Evolutionary conservation across 2,888 invertebrate genomes (phyloP).

Genomic region (Athalia circularis): DNA sequence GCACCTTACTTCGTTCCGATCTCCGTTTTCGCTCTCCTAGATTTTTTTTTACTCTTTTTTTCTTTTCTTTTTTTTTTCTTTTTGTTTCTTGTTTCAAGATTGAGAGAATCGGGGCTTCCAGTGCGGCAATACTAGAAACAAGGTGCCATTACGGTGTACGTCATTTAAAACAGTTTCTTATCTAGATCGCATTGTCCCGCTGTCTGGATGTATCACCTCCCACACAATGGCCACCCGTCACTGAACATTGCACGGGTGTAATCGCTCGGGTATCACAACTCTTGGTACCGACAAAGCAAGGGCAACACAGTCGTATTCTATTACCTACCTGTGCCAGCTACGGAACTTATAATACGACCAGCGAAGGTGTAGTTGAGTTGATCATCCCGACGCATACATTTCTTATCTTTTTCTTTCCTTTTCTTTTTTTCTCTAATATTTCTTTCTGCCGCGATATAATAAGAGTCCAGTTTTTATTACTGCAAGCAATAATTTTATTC

Average conservation of each 20-base stretch:
- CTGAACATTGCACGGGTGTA: conserved; percentile 51
- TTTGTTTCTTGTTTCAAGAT: neutral
- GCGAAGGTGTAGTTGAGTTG: conserved; percentile 49
- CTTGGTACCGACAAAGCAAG: conserved; percentile 55
- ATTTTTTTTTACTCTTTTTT: neutral
- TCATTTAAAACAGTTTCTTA: conserved; percentile 52
- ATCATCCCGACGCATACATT: conserved; percentile 46
- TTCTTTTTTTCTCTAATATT: too few relatives aligned
- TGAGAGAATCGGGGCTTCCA: neutral
- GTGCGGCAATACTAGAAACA: conserved; percentile 40
- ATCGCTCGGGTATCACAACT: conserved; percentile 54
- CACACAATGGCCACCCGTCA: conserved; percentile 60
- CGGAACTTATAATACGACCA: too few relatives aligned
- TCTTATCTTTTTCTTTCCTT: neutral
- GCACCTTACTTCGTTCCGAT: too few relatives aligned
- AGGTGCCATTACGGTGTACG: conserved; percentile 48
- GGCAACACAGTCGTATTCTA: conserved; percentile 55
- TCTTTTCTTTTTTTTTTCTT: neutral
- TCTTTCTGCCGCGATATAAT: too few relatives aligned
- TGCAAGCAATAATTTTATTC: too few relatives aligned
- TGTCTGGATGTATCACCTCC: conserved; percentile 64
- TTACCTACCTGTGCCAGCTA: conserved; percentile 48
- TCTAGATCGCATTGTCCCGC: conserved; percentile 62
- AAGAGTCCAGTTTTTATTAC: too few relatives aligned
- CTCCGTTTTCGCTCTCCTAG: too few relatives aligned